These are phyloP conservation scores for Rynchops niger DNA, from an alignment of 2,113 vertebrate genomes.

Conservation along the genomic window DNA sequence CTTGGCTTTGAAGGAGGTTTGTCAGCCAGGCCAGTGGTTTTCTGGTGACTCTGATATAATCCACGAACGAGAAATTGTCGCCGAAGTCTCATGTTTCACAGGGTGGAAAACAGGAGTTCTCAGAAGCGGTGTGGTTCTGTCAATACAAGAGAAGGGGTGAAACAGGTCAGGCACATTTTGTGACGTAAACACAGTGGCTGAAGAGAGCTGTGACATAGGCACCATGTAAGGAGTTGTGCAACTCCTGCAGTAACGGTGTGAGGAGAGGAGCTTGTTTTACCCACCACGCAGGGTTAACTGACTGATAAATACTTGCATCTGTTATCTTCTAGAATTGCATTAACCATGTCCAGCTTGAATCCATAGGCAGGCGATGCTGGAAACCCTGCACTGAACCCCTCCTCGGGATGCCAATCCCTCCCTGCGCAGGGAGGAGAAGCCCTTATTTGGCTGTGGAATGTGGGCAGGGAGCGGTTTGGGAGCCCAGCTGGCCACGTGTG, in stretches of 20 bases:
- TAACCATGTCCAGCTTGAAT: neutral
- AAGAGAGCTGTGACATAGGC: neutral
- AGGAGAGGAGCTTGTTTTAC: neutral
- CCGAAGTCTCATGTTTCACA: neutral
- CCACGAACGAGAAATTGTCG: neutral
- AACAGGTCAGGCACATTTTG: neutral
- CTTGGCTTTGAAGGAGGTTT: neutral
- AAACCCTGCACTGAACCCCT: neutral
- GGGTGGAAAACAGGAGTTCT: neutral
- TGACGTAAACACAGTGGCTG: accelerated
- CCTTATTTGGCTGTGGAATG: conserved; percentile 20
- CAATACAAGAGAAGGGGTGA: neutral
- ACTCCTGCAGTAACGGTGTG: accelerated
- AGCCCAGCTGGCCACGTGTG: neutral
- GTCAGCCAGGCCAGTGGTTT: neutral
- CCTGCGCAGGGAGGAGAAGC: neutral
- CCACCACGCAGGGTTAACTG: neutral
- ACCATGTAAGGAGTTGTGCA: accelerated
- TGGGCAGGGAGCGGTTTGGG: neutral
- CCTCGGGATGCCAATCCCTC: neutral
- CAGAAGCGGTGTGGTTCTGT: neutral
- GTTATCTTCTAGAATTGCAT: accelerated
- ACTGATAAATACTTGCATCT: neutral
- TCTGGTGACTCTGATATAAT: neutral
- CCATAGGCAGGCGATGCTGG: accelerated